Percentiles rank a stretch among this genome's conserved stretches.
phyloP scores from a whole-genome alignment of 2,113 vertebrate genomes.

The Pseudonaja textilis region DNA sequence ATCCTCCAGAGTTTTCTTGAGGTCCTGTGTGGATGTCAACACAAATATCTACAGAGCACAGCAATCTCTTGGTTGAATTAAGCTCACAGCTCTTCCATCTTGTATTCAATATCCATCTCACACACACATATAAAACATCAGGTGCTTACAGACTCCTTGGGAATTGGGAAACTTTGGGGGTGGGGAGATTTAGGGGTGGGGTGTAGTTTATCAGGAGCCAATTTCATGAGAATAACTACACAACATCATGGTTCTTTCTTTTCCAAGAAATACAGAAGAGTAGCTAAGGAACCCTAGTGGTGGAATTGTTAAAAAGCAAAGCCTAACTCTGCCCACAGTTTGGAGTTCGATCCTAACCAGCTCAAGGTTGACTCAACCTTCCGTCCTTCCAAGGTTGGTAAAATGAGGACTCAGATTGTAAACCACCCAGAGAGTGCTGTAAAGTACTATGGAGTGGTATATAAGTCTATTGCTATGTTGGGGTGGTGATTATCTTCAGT shows the following conservation, averaged over 20 bases:
- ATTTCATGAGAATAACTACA: not conserved
- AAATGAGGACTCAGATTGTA: not conserved
- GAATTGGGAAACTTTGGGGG: not conserved
- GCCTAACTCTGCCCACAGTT: not conserved
- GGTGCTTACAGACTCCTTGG: not conserved
- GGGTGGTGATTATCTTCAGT: not conserved
- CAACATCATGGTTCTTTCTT: not conserved
- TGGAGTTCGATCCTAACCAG: not conserved
- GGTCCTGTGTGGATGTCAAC: slow-evolving; percentile 48
- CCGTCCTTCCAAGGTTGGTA: not conserved
- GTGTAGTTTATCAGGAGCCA: not conserved
- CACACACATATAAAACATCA: not conserved
- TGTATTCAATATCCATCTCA: not conserved
- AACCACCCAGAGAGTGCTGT: not conserved
- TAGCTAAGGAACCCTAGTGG: not conserved
- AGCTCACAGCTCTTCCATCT: not conserved
- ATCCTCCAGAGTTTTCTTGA: slow-evolving; percentile 71
- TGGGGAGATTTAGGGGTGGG: not conserved
- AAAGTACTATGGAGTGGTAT: not conserved
- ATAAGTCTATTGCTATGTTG: not conserved
- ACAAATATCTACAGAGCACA: not conserved
- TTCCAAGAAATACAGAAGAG: not conserved
- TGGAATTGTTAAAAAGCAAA: not conserved
- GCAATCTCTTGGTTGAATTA: not conserved
- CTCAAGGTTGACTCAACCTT: not conserved